A percentile compares a stretch with the other conserved stretches of the same genome.
Conservation (phyloP, 2,797 vertebrate genomes). For the Eulemur coronatus region DNA sequence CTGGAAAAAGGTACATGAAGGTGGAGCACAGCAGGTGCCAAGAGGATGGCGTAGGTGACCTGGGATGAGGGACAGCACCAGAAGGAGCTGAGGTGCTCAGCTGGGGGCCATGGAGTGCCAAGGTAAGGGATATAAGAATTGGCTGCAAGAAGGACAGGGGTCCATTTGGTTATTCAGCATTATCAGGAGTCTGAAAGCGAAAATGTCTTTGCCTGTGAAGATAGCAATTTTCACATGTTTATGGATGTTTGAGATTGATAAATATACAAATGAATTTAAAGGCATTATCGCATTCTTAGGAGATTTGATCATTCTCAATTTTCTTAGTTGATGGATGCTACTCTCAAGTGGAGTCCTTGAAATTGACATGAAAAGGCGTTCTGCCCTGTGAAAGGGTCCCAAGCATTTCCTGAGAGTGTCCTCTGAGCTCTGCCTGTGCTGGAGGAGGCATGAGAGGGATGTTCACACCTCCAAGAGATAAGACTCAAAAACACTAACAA, state of each 20-base stretch:
- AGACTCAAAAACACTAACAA: neutral
- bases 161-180: neutral
- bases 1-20: neutral
- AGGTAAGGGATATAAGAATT: neutral
- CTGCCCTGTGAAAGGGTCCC: neutral
- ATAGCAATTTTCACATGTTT: neutral
- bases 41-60: neutral
- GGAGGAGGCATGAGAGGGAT: neutral
- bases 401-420: neutral
- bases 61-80: neutral
- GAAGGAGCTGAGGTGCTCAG: neutral
- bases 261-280: neutral
- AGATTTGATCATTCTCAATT: neutral
- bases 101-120: accelerated
- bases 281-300: neutral
- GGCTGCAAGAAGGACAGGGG: neutral
- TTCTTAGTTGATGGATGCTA: neutral
- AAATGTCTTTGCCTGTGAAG: neutral
- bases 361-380: neutral
- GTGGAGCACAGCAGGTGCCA: neutral
- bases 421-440: neutral
- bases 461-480: neutral
- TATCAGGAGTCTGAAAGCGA: neutral
- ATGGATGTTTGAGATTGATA: neutral
- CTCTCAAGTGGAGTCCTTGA: neutral